phyloP scores from a whole-genome alignment of 2,797 vertebrate genomes.

The Mallotus villosus region DNA sequence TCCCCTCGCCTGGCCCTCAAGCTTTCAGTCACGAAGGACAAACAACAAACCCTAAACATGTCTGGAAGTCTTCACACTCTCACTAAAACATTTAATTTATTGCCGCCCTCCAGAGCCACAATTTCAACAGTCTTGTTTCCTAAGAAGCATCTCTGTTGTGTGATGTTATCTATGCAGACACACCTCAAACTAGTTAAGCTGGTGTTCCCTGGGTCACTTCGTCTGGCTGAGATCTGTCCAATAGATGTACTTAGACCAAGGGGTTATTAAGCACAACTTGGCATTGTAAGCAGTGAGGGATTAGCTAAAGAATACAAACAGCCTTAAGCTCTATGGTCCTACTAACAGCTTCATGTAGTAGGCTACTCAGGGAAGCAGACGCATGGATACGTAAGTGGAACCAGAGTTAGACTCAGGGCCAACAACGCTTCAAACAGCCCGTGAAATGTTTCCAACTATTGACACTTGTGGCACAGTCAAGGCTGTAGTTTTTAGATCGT shows the following conservation, averaged over 20 bases:
- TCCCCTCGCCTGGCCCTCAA: background rate
- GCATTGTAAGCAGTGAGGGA: constrained; percentile 18
- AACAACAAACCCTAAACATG: background rate
- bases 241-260: constrained; percentile 22
- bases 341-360: background rate
- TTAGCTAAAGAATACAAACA: constrained; percentile 42
- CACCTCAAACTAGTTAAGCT: no score
- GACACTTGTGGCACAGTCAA: background rate
- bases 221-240: constrained; percentile 17
- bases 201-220: no score
- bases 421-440: background rate
- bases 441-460: constrained; percentile 12
- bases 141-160: no score
- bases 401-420: background rate
- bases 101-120: no score
- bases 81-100: no score
- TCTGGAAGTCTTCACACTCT: background rate
- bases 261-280: constrained; percentile 18
- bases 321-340: background rate
- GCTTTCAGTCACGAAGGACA: background rate
- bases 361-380: background rate
- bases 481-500: constrained; percentile 2
- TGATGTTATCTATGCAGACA: no score
- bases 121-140: no score
- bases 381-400: background rate